A percentile compares a stretch with the other conserved stretches of the same genome.
phyloP scores from a whole-genome alignment of 2,113 vertebrate species.

The Chinchilla lanigera region DNA sequence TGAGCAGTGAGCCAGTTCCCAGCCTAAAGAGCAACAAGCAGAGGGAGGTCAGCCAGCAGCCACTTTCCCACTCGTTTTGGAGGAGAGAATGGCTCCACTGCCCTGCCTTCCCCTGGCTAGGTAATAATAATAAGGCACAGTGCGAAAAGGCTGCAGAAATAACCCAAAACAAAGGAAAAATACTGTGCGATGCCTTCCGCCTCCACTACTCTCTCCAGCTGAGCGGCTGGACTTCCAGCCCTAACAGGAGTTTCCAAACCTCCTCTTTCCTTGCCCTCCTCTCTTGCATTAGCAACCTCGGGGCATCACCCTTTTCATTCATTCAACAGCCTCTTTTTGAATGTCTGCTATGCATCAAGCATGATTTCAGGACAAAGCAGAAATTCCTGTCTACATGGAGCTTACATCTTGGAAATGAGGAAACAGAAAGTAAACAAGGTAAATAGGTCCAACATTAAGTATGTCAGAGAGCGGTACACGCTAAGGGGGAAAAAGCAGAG shows the following conservation, averaged over 20 bases:
- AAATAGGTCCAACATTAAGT: not conserved
- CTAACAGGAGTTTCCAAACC: not conserved
- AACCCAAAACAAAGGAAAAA: not conserved
- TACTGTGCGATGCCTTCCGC: not conserved
- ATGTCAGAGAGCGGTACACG: not conserved
- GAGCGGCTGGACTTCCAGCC: not conserved
- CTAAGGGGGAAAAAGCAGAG: not conserved
- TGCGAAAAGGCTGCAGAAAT: not conserved
- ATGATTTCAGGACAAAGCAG: conserved; percentile 30
- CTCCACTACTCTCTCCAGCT: not conserved
- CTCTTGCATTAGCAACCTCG: not conserved
- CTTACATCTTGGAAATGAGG: not conserved
- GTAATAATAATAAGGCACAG: not conserved
- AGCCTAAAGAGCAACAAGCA: conserved; percentile 74
- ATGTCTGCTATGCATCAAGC: not conserved
- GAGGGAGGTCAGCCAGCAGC: conserved; percentile 15
- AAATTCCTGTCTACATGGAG: not conserved
- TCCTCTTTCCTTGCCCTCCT: not conserved
- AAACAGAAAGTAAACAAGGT: not conserved
- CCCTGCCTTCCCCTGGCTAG: not conserved
- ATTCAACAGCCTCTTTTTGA: conserved; percentile 25
- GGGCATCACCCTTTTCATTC: not conserved
- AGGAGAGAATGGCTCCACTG: not conserved
- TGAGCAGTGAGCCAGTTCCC: conserved; percentile 74
- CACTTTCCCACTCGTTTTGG: not conserved